Conservation (phyloP, 1,140 invertebrate genomes). For the Hirudo medicinalis region DNA sequence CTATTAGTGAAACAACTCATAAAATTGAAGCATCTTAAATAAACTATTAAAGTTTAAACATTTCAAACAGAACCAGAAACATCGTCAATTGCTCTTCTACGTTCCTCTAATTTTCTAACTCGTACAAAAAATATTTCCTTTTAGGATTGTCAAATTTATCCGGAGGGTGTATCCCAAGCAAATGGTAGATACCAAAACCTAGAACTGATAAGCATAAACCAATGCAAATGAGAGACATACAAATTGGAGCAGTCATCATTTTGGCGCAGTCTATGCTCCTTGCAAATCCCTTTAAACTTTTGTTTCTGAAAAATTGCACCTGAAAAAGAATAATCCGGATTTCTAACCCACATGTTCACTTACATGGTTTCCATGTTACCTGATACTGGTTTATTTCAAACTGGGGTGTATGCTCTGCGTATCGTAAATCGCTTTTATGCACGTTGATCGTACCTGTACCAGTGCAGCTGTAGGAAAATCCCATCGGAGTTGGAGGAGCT, state of each 20-base stretch:
- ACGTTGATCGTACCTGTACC: background rate
- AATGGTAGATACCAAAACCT: conserved; percentile 71
- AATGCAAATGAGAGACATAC: conserved; percentile 71
- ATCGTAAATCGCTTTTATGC: too few relatives aligned
- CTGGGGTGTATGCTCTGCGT: background rate
- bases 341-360: background rate
- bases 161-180: conserved; percentile 87
- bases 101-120: too few relatives aligned
- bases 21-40: too few relatives aligned
- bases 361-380: background rate
- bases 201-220: conserved; percentile 67
- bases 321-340: background rate
- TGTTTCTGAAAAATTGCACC: conserved; percentile 1
- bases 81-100: too few relatives aligned
- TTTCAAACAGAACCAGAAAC: too few relatives aligned
- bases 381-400: background rate
- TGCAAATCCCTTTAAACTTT: conserved; percentile 36
- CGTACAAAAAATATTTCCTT: conserved; percentile 51
- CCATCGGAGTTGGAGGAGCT: background rate
- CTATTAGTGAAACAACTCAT: too few relatives aligned
- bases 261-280: conserved; percentile 69
- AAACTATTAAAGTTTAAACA: too few relatives aligned
- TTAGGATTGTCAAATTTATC: conserved; percentile 98
- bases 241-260: conserved; percentile 78
- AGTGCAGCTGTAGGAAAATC: background rate